A percentile compares a stretch with the other conserved stretches of the same genome.
Evolutionary conservation across 2,888 invertebrate genomes (phyloP).

Genomic region (Nemotelus nigrinus): DNA sequence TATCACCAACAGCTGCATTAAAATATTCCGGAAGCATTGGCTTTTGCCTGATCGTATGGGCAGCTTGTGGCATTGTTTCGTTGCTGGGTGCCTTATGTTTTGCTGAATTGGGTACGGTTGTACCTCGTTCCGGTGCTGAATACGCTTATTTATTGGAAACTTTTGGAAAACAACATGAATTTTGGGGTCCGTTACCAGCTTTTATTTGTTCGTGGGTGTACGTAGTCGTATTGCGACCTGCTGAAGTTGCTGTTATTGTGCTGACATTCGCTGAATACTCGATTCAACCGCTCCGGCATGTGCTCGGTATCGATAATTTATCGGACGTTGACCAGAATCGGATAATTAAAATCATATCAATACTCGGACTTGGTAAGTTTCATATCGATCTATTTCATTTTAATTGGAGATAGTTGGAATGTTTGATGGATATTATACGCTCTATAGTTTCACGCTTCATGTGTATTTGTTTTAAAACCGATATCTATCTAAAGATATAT

Average conservation of each 20-base stretch:
- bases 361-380: constrained; percentile 73
- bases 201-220: constrained; percentile 83
- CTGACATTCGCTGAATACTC: constrained; percentile 82
- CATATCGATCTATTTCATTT: not conserved
- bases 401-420: no score
- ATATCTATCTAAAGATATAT: no score
- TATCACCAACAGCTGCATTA: constrained; percentile 82
- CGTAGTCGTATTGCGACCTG: constrained; percentile 78
- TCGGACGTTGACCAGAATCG: constrained; percentile 63
- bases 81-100: constrained; percentile 82
- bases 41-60: constrained; percentile 82
- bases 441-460: no score
- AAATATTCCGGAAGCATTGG: constrained; percentile 82
- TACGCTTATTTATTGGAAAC: constrained; percentile 82
- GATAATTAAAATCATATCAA: constrained; percentile 72
- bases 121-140: constrained; percentile 83
- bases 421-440: no score
- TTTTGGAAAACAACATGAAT: constrained; percentile 73
- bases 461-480: no score
- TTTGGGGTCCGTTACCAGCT: constrained; percentile 77
- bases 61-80: constrained; percentile 79
- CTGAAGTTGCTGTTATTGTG: constrained; percentile 80
- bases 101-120: constrained; percentile 82
- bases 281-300: constrained; percentile 70
- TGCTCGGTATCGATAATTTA: constrained; percentile 64